Conservation (phyloP, 1,140 invertebrate genomes). For the Gonatopus flavifemur region DNA sequence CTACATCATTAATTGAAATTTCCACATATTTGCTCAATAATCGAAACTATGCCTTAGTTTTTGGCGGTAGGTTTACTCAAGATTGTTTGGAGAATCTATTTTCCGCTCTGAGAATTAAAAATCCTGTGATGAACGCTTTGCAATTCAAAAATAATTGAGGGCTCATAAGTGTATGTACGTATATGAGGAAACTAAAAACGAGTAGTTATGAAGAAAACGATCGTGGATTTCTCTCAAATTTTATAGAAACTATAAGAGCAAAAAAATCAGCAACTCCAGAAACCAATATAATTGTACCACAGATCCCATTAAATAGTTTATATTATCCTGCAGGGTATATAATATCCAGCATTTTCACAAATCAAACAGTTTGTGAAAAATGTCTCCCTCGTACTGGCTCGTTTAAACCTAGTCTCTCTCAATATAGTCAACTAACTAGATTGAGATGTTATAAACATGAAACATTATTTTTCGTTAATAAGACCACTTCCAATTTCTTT, state of each 20-base stretch:
- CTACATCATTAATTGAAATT: background rate
- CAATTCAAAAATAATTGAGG: conserved; percentile 11
- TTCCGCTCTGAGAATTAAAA: conserved; percentile 3
- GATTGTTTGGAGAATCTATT: conserved; percentile 16
- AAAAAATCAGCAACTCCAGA: background rate
- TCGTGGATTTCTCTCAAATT: no score
- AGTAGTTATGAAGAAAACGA: conserved; percentile 12
- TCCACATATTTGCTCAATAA: background rate
- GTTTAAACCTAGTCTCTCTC: background rate
- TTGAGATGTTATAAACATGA: background rate
- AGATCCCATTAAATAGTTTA: background rate
- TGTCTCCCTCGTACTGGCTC: background rate
- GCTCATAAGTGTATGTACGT: conserved; percentile 7
- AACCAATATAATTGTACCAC: background rate
- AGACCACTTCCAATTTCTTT: background rate
- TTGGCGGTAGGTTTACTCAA: conserved; percentile 3
- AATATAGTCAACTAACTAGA: background rate
- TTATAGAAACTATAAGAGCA: background rate
- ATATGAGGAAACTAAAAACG: background rate
- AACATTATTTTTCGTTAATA: no score
- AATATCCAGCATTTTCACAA: background rate
- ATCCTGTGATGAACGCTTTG: background rate
- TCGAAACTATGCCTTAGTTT: conserved; percentile 1
- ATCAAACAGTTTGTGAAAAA: background rate
- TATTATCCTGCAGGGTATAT: background rate